Conservation (phyloP, 2,797 vertebrate genomes). For the Sebastes kiyomatsui region DNA sequence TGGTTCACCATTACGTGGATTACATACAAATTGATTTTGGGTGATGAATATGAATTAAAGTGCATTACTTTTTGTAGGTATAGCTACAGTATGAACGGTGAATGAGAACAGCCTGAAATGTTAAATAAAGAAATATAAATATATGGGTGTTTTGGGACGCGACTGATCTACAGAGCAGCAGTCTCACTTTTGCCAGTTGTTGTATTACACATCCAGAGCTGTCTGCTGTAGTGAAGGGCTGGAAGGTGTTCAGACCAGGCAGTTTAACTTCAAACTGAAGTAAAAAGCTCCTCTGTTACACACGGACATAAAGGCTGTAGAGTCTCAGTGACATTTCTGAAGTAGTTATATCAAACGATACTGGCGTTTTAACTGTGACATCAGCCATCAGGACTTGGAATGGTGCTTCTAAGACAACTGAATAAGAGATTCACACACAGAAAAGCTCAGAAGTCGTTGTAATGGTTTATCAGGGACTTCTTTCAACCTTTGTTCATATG, state of each 20-base stretch:
- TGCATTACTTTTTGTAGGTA: too few relatives aligned
- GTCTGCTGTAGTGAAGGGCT: too few relatives aligned
- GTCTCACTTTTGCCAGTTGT: not conserved
- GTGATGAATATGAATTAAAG: too few relatives aligned
- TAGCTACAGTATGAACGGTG: too few relatives aligned
- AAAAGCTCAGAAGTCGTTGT: not conserved
- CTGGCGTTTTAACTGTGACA: not conserved
- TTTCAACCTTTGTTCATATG: not conserved
- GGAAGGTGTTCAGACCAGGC: not conserved
- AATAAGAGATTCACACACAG: not conserved
- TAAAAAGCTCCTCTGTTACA: too few relatives aligned
- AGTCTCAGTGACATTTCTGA: not conserved
- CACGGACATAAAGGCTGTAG: not conserved
- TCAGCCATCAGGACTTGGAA: not conserved
- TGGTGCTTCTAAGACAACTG: not conserved
- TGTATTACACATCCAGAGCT: not conserved
- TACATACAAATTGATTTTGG: too few relatives aligned
- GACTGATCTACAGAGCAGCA: not conserved
- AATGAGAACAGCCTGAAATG: too few relatives aligned
- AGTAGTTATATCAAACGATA: not conserved
- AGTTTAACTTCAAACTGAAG: not conserved
- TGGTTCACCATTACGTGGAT: too few relatives aligned
- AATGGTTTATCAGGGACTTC: not conserved
- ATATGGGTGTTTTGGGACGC: too few relatives aligned
- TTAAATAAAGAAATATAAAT: too few relatives aligned